Conservation (phyloP, 2,797 vertebrate species). For the Protosalanx chinensis region DNA sequence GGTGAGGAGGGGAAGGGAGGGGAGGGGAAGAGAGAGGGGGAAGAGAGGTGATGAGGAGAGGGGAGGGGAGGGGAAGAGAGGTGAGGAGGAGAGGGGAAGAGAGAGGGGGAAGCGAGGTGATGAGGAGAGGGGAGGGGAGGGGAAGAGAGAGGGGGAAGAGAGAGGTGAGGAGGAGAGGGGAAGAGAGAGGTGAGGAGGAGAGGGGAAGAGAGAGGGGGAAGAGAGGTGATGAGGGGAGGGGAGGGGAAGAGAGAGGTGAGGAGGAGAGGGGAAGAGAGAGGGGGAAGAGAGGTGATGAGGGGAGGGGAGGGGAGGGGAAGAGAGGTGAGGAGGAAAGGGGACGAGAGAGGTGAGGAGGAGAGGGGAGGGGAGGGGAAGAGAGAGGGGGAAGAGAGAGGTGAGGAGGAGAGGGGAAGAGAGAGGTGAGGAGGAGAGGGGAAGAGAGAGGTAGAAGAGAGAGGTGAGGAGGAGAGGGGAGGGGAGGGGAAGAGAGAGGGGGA, state of each 20-base stretch:
- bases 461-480: not conserved
- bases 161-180: no score
- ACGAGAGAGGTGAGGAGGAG: not conserved
- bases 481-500: conserved; percentile 8
- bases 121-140: no score
- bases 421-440: conserved; percentile 13
- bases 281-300: not conserved
- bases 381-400: not conserved
- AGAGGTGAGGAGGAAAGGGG: no score
- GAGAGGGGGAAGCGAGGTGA: no score
- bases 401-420: not conserved
- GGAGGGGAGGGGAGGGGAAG: not conserved
- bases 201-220: not conserved
- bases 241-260: not conserved
- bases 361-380: not conserved
- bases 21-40: not conserved
- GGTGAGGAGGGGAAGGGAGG: not conserved
- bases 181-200: not conserved
- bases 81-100: no score
- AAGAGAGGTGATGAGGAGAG: not conserved
- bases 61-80: not conserved
- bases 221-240: no score
- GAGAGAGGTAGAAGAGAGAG: not conserved
- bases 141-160: no score
- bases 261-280: conserved; percentile 2